Evolutionary conservation across 1,140 invertebrate species (phyloP), one percentile per base, ranked within the genome.

Genomic region (Bombus breviceps): DNA sequence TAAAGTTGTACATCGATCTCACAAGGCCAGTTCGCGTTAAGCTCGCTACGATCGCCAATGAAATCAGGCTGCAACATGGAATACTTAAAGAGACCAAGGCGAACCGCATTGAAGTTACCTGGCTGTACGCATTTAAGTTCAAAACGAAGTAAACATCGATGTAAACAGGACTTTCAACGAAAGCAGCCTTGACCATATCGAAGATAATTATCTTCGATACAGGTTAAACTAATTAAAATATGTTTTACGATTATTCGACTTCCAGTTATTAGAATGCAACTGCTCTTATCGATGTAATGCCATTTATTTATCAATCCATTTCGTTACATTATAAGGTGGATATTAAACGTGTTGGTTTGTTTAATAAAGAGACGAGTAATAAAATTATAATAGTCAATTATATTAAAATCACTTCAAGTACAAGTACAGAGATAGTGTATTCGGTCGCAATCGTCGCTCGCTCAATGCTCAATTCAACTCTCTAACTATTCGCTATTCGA

Each of bases 1-100:
- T 85, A 85, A 88, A 89, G 81, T 88, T 89, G 25, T 28, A 89
- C 34, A 73, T 66, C 77, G 66, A 88, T 66, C 59, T 18, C 39
- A 72, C 53, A 15, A n/a, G 57, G n/a, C 43, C 64, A 69, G 68
- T 68, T 79, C 39, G 32, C 37, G 22, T 79, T 53, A 32, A 81
- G 74, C 81, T 86, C 53, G 39, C 59, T 39, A 25, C 74, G 59
- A 77, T 79, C 69, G 68, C 15, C 74, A 57, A 69, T 74, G 79
- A 88, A 83, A 81, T 82, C 83, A 81, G 57, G 64, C n/a, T 81
- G 28, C 57, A 88, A 81, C 39, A 77, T 59, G n/a, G 75, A 72
- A 72, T 83, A 81, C 43, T 81, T 59, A 78, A 83, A 87, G 59
- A 64, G 71, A 47, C 78, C 37, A 62, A 12, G 32, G 28, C 66